phyloP scores from a whole-genome alignment of 2,113 vertebrate genomes.

The Lagenorhynchus albirostris region DNA sequence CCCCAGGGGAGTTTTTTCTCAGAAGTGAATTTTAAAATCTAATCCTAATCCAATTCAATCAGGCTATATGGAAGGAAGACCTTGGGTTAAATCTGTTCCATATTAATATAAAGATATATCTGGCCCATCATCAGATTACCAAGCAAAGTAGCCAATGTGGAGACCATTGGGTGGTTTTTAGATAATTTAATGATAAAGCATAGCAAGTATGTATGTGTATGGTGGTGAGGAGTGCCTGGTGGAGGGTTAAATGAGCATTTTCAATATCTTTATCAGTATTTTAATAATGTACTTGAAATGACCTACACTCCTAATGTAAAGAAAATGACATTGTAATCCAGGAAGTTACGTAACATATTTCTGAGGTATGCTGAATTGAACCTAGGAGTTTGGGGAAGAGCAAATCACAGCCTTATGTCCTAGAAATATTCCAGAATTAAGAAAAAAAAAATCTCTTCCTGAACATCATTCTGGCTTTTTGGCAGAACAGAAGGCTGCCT shows the following conservation, averaged over 20 bases:
- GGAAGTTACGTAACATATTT: neutral
- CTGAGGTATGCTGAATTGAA: neutral
- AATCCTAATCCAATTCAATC: slow-evolving; percentile 76
- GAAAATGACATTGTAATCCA: neutral
- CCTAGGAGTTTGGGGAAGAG: neutral
- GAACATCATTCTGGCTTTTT: neutral
- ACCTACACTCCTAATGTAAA: neutral
- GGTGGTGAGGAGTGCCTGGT: no score
- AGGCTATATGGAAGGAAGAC: slow-evolving; percentile 73
- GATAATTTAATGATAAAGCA: slow-evolving; percentile 50
- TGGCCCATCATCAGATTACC: neutral
- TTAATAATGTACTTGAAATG: neutral
- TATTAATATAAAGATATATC: slow-evolving; percentile 70
- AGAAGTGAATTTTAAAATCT: slow-evolving; percentile 72
- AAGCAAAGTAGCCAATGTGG: slow-evolving; percentile 63
- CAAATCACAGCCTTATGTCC: neutral
- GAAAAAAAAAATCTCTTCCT: neutral
- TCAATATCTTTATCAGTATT: neutral
- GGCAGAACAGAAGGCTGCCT: neutral
- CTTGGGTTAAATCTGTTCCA: slow-evolving; percentile 72
- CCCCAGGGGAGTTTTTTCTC: slow-evolving; percentile 63
- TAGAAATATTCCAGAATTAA: neutral
- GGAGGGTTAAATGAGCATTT: neutral
- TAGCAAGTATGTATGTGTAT: neutral
- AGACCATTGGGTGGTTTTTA: slow-evolving; percentile 59